These are phyloP conservation scores for Zapus hudsonius DNA, from an alignment of 2,113 vertebrate genomes.

Conservation along the genomic window DNA sequence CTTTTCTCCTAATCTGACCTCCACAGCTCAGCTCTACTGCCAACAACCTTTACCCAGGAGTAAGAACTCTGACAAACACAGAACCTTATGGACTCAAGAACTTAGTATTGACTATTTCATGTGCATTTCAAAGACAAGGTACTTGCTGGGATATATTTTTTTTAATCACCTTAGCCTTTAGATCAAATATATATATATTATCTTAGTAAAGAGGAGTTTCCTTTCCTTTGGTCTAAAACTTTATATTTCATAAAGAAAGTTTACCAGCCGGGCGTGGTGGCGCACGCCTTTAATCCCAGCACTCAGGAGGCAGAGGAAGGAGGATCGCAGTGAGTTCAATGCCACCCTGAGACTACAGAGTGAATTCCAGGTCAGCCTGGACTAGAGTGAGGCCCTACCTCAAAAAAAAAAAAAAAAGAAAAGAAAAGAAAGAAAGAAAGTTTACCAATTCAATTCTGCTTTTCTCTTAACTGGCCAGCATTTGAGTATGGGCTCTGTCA, in stretches of 20 bases:
- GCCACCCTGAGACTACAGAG: no score
- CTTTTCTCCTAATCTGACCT: not conserved
- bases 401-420: no score
- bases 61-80: not conserved
- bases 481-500: not conserved
- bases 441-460: no score
- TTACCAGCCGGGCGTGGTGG: no score
- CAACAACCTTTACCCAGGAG: not conserved
- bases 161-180: not conserved
- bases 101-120: not conserved
- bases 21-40: not conserved
- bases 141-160: not conserved
- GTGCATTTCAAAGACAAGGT: slow-evolving; percentile 21
- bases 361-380: no score
- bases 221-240: not conserved
- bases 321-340: no score
- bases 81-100: not conserved
- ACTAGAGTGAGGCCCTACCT: no score
- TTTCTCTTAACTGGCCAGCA: not conserved
- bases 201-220: not conserved
- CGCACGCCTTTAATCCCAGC: no score
- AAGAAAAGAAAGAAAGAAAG: not conserved
- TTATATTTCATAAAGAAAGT: not conserved
- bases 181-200: not conserved
- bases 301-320: no score